phyloP scores from a whole-genome alignment of 2,888 invertebrate genomes.

The Panzeria rudis region DNA sequence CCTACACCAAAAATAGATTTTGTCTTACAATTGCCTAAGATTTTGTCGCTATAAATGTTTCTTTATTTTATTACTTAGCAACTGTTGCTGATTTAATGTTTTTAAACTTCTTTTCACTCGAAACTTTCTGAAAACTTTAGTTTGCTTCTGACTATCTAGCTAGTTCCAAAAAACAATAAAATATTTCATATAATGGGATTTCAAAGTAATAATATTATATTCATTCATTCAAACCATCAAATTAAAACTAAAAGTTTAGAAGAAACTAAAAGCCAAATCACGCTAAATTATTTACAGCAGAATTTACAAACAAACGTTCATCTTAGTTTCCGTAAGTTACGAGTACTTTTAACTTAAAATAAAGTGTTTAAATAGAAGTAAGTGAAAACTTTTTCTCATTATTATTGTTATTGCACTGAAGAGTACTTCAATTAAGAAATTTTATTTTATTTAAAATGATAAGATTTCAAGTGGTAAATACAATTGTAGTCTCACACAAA shows the following conservation, averaged over 20 bases:
- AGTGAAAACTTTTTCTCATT: slow-evolving; percentile 26
- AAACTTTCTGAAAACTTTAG: slow-evolving; percentile 37
- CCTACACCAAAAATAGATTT: no score
- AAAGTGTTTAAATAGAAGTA: slow-evolving; percentile 16
- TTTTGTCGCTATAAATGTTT: background rate
- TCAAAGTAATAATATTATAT: slow-evolving; percentile 62
- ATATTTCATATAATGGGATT: slow-evolving; percentile 47
- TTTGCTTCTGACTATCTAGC: background rate
- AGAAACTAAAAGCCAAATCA: slow-evolving; percentile 25
- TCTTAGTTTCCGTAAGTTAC: background rate
- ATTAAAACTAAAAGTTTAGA: slow-evolving; percentile 49
- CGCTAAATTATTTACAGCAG: slow-evolving; percentile 42
- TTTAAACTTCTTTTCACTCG: background rate
- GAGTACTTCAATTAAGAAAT: slow-evolving; percentile 69
- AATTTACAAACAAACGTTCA: background rate
- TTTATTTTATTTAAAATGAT: slow-evolving; percentile 59
- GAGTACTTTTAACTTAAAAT: background rate
- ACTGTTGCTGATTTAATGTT: slow-evolving; percentile 30
- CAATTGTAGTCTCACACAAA: slow-evolving; percentile 26
- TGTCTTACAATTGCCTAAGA: background rate
- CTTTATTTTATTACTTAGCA: background rate
- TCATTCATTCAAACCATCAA: slow-evolving; percentile 55
- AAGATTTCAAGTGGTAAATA: slow-evolving; percentile 66
- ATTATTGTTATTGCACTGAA: slow-evolving; percentile 22
- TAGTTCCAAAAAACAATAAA: slow-evolving; percentile 25